These are phyloP conservation scores for Seira sanloemensis DNA, from an alignment of 2,888 invertebrate species.

Conservation along the genomic window DNA sequence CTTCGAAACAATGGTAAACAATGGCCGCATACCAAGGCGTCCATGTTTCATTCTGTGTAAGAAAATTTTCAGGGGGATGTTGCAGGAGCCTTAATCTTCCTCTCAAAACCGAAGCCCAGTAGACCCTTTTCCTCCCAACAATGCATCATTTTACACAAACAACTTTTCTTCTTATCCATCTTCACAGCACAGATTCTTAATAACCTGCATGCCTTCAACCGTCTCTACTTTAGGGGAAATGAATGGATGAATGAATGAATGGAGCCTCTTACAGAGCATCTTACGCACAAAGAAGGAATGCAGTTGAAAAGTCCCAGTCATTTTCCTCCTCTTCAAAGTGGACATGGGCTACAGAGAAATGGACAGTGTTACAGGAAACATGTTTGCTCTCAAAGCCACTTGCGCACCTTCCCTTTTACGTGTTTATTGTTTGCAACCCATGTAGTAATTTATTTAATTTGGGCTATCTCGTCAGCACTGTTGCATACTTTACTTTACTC, in stretches of 20 bases:
- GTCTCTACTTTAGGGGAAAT: not conserved
- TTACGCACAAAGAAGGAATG: slow-evolving; percentile 47
- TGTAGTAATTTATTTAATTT: not conserved
- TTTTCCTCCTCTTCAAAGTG: not conserved
- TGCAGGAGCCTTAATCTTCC: slow-evolving; percentile 42
- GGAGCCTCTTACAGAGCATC: not conserved
- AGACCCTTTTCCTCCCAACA: slow-evolving; percentile 26
- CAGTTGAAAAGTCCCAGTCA: slow-evolving; percentile 45
- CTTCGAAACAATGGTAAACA: slow-evolving; percentile 44
- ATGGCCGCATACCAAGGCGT: slow-evolving; percentile 42
- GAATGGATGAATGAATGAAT: slow-evolving; percentile 53
- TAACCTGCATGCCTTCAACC: slow-evolving; percentile 7
- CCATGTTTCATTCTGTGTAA: not conserved
- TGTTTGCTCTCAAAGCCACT: not conserved
- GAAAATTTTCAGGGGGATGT: not conserved
- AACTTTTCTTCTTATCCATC: slow-evolving; percentile 17
- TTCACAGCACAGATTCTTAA: not conserved
- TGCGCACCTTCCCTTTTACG: not conserved
- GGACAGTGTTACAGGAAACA: not conserved
- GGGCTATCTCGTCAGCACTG: not conserved
- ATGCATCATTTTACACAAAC: slow-evolving; percentile 35
- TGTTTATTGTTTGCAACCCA: not conserved
- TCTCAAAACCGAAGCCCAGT: not conserved
- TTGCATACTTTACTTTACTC: not conserved
- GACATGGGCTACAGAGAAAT: not conserved